Conservation (phyloP, 2,888 invertebrate genomes). For the Cotesia congregata region DNA sequence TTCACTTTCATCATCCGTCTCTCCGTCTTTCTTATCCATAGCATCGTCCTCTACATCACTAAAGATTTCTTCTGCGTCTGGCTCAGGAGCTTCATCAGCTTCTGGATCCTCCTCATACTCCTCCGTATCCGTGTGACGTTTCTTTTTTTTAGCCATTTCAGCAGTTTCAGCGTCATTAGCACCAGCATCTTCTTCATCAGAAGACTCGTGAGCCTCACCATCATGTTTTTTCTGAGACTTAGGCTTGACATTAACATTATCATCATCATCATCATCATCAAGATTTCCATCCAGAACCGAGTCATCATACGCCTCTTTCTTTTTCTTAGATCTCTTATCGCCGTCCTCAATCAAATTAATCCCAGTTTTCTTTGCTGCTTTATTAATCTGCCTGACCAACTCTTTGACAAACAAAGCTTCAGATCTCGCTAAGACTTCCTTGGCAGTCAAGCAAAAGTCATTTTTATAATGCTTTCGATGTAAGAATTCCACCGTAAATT, state of each 20-base stretch:
- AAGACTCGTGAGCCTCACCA: slow-evolving; percentile 72
- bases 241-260: background rate
- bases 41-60: slow-evolving; percentile 58
- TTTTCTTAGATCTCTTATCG: slow-evolving; percentile 70
- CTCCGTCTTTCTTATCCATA: slow-evolving; percentile 55
- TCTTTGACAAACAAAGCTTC: slow-evolving; percentile 80
- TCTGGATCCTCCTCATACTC: slow-evolving; percentile 73
- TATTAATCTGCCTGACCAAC: slow-evolving; percentile 77
- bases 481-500: slow-evolving; percentile 81
- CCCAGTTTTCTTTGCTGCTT: slow-evolving; percentile 73
- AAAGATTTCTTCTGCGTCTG: slow-evolving; percentile 62
- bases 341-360: slow-evolving; percentile 68
- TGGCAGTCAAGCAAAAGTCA: slow-evolving; percentile 80
- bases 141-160: slow-evolving; percentile 52
- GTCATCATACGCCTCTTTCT: slow-evolving; percentile 62
- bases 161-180: slow-evolving; percentile 65
- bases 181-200: slow-evolving; percentile 77
- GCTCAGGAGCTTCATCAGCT: slow-evolving; percentile 70
- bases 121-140: slow-evolving; percentile 69
- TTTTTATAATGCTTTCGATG: slow-evolving; percentile 81
- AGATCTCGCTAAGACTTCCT: slow-evolving; percentile 80
- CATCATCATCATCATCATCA: slow-evolving; percentile 48
- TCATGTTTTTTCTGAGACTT: slow-evolving; percentile 47
- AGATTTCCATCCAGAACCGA: slow-evolving; percentile 64
- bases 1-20: slow-evolving; percentile 47